Evolutionary conservation across 1,140 invertebrate genomes (phyloP), one percentile per base, ranked within the genome.

Genomic region (Theocolax elegans): DNA sequence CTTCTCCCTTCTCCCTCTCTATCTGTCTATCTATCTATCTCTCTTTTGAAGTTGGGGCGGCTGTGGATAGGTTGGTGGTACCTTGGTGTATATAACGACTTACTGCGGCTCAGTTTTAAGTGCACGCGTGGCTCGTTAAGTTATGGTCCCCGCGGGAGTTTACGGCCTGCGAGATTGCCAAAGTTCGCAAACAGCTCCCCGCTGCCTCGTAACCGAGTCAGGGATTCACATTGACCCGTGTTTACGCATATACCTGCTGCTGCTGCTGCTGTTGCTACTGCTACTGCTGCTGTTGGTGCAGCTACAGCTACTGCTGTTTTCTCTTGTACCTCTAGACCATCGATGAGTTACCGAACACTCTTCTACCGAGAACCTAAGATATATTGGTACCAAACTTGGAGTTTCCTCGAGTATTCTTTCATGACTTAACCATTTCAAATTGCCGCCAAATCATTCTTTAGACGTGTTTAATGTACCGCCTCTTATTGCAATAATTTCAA

Each of bases 101-200:
- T 35, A 35, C 2, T 27, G 49, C 62, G 21, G 59, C 23, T 40
- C 56, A 35, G 38, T 42, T 65, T 68, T 68, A 74, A 74, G 63
- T 72, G 69, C 69, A 71, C 63, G 67, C 66, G 72, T 68, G 54
- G 60, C 74, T 74, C 51, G 75, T 72, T 75, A 74, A 76, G 59
- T 76, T 74, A 76, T 60, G 62, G 66, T 67, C 19, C 70, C 42
- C 46, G 23, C 17, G 65, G 72, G 70, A 70, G 60, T 68, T 48
- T 63, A 59, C 63, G 68, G 67, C 53, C 66, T 71, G 53, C 51
- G 54, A 73, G 74, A 75, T 75, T 77, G 72, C 71, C 72, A 72
- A 77, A 77, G 74, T 77, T 77, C 13, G 46, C 56, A 67, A 75
- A 77, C 71, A 72, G 69, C 72, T 75, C 76, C 71, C 71, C 25